Evolutionary conservation across 2,888 invertebrate species (phyloP).

Genomic region (Biston betularia): DNA sequence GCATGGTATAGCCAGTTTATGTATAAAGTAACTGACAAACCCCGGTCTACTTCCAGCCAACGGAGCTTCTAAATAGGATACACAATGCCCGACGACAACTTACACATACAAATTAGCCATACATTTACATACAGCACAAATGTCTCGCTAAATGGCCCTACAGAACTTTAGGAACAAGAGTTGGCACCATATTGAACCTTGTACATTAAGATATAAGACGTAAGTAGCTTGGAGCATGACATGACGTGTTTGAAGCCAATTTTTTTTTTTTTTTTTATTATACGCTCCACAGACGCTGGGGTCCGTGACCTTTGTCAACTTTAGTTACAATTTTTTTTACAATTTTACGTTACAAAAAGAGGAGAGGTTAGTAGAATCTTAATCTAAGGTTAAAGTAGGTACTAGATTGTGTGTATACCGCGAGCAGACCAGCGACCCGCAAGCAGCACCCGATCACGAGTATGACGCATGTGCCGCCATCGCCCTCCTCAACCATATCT

Average conservation of each 20-base stretch:
- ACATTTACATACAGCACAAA: conserved; percentile 41
- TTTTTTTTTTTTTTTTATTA: no score
- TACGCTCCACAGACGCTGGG: no score
- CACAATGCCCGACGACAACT: conserved; percentile 50
- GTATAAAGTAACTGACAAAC: neutral
- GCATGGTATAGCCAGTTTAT: neutral
- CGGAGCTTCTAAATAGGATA: conserved; percentile 50
- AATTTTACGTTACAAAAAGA: no score
- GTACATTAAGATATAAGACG: neutral
- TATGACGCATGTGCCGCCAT: no score
- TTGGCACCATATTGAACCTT: conserved; percentile 4
- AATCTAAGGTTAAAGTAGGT: no score
- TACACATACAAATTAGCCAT: conserved; percentile 54
- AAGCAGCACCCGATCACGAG: no score
- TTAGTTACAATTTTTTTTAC: no score
- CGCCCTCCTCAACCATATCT: no score
- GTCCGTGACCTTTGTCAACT: no score
- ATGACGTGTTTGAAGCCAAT: conserved; percentile 17
- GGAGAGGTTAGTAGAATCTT: no score
- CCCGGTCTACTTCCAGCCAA: conserved; percentile 25
- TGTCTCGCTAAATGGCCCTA: conserved; percentile 27
- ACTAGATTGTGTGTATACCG: no score
- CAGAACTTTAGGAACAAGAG: neutral
- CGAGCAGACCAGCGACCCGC: no score
- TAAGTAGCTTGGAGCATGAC: neutral